These are phyloP conservation scores for Colossoma macropomum DNA, from an alignment of 2,113 vertebrate species.

Conservation along the genomic window DNA sequence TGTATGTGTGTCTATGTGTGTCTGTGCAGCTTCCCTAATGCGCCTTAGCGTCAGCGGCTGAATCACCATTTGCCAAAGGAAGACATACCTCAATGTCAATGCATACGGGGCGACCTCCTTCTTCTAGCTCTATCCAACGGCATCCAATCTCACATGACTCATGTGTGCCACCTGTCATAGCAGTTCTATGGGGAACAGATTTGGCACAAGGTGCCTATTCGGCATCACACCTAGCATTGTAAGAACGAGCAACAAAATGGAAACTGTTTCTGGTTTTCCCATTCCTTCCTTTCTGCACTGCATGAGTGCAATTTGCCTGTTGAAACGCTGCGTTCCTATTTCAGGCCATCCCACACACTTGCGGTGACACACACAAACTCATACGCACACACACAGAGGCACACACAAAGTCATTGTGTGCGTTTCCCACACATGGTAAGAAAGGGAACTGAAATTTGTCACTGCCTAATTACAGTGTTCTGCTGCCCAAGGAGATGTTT, in stretches of 20 bases:
- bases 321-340: conserved; percentile 48
- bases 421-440: conserved; percentile 43
- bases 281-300: conserved; percentile 6
- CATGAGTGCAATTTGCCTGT: conserved; percentile 43
- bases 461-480: conserved; percentile 57
- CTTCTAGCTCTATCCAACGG: conserved; percentile 19
- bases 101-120: conserved; percentile 29
- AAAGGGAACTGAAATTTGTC: conserved; percentile 50
- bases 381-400: conserved; percentile 14
- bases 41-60: conserved; percentile 19
- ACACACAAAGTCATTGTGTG: conserved; percentile 41
- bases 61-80: conserved; percentile 33
- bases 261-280: conserved; percentile 17
- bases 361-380: conserved; percentile 21
- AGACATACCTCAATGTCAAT: conserved; percentile 46
- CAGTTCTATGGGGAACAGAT: conserved; percentile 18
- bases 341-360: conserved; percentile 50
- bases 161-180: conserved; percentile 40
- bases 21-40: conserved; percentile 33
- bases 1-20: conserved; percentile 23
- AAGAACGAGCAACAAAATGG: conserved; percentile 13
- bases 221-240: conserved; percentile 35
- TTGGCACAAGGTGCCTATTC: conserved; percentile 30
- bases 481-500: conserved; percentile 46
- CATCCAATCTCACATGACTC: conserved; percentile 36